These are phyloP conservation scores for Amorpha juglandis DNA, from an alignment of 2,888 invertebrate species.

Conservation along the genomic window DNA sequence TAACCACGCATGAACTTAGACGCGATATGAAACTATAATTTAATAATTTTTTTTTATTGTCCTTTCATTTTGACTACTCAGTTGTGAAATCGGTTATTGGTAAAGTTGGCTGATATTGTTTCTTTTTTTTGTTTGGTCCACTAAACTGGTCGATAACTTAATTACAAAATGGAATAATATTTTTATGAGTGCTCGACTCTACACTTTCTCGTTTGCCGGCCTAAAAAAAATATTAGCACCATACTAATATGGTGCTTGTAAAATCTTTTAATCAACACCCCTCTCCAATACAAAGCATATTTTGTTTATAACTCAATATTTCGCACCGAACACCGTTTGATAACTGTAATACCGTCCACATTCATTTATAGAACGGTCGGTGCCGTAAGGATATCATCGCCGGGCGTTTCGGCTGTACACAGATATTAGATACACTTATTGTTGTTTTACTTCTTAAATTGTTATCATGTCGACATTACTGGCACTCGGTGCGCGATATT, in stretches of 20 bases:
- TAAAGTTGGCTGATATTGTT: not conserved
- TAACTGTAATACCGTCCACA: slow-evolving; percentile 13
- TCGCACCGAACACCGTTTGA: slow-evolving; percentile 9
- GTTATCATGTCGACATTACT: slow-evolving; percentile 76
- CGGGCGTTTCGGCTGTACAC: slow-evolving; percentile 17
- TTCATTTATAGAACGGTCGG: slow-evolving; percentile 20
- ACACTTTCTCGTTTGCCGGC: too few relatives aligned
- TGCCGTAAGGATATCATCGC: slow-evolving; percentile 10
- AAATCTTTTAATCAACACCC: too few relatives aligned
- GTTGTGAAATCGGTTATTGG: slow-evolving; percentile 6
- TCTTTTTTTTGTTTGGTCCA: not conserved
- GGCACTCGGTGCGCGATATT: slow-evolving; percentile 75
- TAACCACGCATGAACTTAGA: slow-evolving; percentile 14
- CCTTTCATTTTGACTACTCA: slow-evolving; percentile 10
- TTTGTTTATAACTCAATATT: slow-evolving; percentile 13
- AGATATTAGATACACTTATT: slow-evolving; percentile 50
- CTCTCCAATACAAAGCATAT: not conserved
- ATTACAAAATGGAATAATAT: too few relatives aligned
- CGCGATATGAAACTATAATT: not conserved
- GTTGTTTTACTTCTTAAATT: slow-evolving; percentile 82
- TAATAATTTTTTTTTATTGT: slow-evolving; percentile 15
- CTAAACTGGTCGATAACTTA: too few relatives aligned
- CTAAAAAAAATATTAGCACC: too few relatives aligned
- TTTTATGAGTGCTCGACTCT: too few relatives aligned
- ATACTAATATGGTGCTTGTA: too few relatives aligned